Percentiles rank a stretch among this genome's conserved stretches.
Evolutionary conservation across 2,888 invertebrate genomes (phyloP).

Genomic region (Arrhopalites spinosus): DNA sequence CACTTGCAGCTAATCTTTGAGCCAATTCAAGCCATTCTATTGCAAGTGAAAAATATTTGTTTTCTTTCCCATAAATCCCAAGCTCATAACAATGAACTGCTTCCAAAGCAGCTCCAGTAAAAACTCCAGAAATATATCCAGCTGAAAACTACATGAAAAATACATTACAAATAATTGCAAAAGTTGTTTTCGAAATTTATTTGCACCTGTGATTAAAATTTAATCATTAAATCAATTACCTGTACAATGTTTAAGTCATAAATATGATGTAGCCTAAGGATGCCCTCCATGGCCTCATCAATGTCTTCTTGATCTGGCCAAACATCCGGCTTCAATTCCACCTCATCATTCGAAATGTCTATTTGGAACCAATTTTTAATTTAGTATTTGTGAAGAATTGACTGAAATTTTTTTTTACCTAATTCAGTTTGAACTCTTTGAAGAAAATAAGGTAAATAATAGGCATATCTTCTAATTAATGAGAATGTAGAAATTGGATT

Average conservation of each 20-base stretch:
- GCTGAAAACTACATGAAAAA: neutral
- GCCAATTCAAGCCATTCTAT: constrained; percentile 2
- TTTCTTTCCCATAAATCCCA: neutral
- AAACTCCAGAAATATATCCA: neutral
- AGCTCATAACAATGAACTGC: constrained; percentile 11
- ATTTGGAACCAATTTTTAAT: neutral
- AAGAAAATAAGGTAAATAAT: neutral
- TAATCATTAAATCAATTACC: neutral
- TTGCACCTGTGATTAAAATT: neutral
- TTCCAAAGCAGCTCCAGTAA: neutral
- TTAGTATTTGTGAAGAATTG: neutral
- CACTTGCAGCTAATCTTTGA: neutral
- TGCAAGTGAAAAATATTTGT: neutral
- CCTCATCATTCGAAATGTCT: neutral
- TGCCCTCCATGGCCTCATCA: neutral
- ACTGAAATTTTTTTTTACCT: neutral
- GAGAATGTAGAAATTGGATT: neutral
- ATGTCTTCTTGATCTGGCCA: constrained; percentile 12
- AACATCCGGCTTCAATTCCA: neutral
- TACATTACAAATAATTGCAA: neutral
- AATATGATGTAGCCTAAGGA: neutral
- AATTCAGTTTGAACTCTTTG: neutral
- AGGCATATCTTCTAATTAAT: neutral
- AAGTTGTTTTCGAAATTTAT: neutral
- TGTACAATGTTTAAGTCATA: neutral